phyloP scores from a whole-genome alignment of 1,140 invertebrate genomes.

The Babylonia areolata region DNA sequence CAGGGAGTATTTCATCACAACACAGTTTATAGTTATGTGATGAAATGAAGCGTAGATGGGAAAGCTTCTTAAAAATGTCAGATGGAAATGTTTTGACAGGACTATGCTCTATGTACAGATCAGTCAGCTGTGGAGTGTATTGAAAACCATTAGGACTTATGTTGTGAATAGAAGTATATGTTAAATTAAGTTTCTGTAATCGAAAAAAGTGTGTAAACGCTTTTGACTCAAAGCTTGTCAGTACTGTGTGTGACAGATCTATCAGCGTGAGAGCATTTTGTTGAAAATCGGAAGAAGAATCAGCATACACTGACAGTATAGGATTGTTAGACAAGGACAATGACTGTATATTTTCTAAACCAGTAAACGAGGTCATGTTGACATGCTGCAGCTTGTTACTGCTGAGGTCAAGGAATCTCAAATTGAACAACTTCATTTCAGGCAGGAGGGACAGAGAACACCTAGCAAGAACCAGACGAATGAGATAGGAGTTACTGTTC shows the following conservation, averaged over 20 bases:
- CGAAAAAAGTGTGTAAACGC: conserved; percentile 21
- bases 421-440: not conserved
- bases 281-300: conserved; percentile 5
- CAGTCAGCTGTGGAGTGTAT: not conserved
- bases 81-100: conserved; percentile 30
- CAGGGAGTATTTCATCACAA: too few species aligned
- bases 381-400: conserved; percentile 12
- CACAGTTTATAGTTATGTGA: too few species aligned
- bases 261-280: not conserved
- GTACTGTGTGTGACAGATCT: not conserved
- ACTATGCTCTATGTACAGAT: conserved; percentile 24
- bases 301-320: conserved; percentile 6
- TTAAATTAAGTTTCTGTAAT: conserved; percentile 18
- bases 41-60: too few species aligned
- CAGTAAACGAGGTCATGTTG: not conserved
- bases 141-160: conserved; percentile 34
- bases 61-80: conserved; percentile 40
- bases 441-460: not conserved
- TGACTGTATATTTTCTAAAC: not conserved
- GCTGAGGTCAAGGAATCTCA: conserved; percentile 26
- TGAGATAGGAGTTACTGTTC: not conserved
- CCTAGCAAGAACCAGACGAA: not conserved
- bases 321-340: conserved; percentile 14
- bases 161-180: not conserved
- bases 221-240: conserved; percentile 1